Evolutionary conservation across 2,113 vertebrate species (phyloP).

Genomic region (Aramus guarauna): DNA sequence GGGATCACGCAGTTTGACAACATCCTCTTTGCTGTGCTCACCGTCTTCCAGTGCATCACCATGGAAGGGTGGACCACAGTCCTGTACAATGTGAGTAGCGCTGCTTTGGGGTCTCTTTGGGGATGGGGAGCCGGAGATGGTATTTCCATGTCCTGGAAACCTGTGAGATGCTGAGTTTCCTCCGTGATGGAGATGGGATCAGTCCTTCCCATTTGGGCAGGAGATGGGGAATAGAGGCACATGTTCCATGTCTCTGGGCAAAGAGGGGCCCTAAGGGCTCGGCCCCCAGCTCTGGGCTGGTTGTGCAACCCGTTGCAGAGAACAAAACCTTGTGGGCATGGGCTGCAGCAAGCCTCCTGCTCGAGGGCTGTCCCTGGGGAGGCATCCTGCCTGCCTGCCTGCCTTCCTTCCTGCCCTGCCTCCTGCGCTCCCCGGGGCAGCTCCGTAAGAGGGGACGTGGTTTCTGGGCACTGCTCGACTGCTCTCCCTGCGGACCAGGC

Average conservation of each 20-base stretch:
- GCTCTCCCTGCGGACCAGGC: not conserved
- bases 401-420: not conserved
- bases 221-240: rapidly evolving
- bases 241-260: not conserved
- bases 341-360: not conserved
- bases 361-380: not conserved
- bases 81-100: conserved; percentile 90
- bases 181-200: not conserved
- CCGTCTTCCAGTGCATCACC: conserved; percentile 99
- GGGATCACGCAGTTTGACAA: conserved; percentile 99
- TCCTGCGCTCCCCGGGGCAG: not conserved
- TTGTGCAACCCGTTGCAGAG: rapidly evolving
- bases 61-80: conserved; percentile 99
- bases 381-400: not conserved
- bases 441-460: rapidly evolving
- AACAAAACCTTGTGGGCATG: not conserved
- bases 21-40: conserved; percentile 96
- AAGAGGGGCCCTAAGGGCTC: not conserved
- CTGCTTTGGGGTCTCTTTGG: not conserved
- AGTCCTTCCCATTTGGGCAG: not conserved
- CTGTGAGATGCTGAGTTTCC: not conserved
- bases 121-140: not conserved
- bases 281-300: not conserved
- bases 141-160: not conserved
- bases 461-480: not conserved